Percentiles rank a stretch among this genome's conserved stretches.
Evolutionary conservation across 2,113 vertebrate species (phyloP).

Genomic region (Trachemys scripta): DNA sequence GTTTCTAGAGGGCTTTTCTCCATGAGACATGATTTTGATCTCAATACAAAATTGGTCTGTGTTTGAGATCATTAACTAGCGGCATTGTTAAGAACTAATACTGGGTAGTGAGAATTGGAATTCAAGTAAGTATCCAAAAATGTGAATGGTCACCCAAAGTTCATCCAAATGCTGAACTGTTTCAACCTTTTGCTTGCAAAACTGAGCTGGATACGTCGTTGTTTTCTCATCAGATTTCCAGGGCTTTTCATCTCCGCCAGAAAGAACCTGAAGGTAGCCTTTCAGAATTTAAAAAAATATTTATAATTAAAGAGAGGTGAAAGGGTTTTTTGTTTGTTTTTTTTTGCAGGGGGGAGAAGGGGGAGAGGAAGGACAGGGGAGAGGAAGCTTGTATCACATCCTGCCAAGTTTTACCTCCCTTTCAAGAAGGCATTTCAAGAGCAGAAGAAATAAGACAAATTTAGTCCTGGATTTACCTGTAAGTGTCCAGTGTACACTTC

Average conservation of each 20-base stretch:
- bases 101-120: neutral
- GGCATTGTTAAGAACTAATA: neutral
- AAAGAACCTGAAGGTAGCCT: neutral
- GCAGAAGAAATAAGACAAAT: neutral
- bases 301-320: neutral
- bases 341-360: neutral
- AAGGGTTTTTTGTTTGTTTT: neutral
- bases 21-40: neutral
- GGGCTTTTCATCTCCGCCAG: neutral
- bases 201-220: neutral
- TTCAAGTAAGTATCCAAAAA: constrained; percentile 31
- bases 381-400: neutral
- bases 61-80: neutral
- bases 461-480: neutral
- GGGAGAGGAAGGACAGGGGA: neutral
- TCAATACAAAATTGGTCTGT: fast-evolving
- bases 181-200: neutral
- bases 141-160: constrained; percentile 6
- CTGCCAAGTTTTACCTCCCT: neutral
- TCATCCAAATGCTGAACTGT: neutral
- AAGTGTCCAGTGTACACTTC: neutral
- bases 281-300: constrained; percentile 3
- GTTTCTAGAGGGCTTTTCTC: neutral
- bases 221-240: neutral
- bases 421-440: neutral